phyloP scores from a whole-genome alignment of 2,797 vertebrate genomes.

The Denticeps clupeoides region DNA sequence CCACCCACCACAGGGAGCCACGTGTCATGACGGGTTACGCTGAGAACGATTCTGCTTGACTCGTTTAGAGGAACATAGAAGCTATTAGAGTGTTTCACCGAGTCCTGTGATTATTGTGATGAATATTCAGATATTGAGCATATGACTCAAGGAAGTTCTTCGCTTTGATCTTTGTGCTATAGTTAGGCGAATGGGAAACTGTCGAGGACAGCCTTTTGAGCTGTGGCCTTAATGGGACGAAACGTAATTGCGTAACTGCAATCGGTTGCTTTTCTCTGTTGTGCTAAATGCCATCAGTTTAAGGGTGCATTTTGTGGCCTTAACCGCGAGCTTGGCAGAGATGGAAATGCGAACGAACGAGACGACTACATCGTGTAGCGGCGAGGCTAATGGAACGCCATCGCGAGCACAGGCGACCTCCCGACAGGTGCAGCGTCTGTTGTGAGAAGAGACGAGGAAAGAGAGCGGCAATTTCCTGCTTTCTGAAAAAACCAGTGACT shows the following conservation, averaged over 20 bases:
- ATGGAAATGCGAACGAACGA: not conserved
- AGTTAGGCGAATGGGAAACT: no score
- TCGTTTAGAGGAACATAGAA: not conserved
- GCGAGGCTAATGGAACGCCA: conserved; percentile 17
- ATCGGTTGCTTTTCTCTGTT: conserved; percentile 1
- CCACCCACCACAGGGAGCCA: not conserved
- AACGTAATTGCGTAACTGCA: conserved; percentile 5
- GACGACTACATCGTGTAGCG: not conserved
- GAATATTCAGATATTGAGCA: no score
- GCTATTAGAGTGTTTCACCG: no score
- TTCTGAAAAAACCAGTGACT: conserved; percentile 17
- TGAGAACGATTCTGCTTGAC: not conserved
- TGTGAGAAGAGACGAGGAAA: conserved; percentile 17
- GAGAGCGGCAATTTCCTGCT: conserved; percentile 36
- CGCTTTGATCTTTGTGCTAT: no score
- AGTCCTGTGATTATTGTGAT: no score
- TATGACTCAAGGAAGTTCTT: no score
- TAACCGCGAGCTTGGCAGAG: not conserved
- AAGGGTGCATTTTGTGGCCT: not conserved
- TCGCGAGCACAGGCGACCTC: conserved; percentile 24
- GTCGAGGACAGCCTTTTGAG: not conserved
- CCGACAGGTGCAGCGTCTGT: conserved; percentile 17
- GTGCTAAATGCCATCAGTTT: conserved; percentile 13
- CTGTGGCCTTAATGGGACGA: not conserved
- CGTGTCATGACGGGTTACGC: not conserved